Conservation (phyloP, 2,113 vertebrate species). For the Sander vitreus region DNA sequence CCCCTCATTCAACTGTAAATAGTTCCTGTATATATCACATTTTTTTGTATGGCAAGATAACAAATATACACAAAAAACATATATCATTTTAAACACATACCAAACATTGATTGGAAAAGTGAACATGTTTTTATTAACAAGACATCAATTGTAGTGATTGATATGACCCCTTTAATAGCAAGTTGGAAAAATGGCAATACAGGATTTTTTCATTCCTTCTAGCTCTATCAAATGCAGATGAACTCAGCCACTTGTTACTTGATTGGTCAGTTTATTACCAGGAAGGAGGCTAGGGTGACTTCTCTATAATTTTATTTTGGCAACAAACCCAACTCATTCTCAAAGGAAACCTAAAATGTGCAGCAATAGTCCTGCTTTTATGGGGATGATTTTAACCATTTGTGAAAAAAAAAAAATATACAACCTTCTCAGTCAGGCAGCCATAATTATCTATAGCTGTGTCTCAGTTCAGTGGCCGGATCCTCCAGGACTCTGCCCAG, state of each 20-base stretch:
- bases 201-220: not conserved
- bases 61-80: too few species aligned
- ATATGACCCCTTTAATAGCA: not conserved
- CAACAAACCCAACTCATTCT: not conserved
- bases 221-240: not conserved
- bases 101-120: not conserved
- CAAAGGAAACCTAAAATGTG: not conserved
- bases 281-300: not conserved
- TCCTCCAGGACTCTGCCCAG: not conserved
- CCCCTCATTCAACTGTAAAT: too few species aligned
- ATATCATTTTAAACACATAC: too few species aligned
- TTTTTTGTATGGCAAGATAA: too few species aligned
- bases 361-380: not conserved
- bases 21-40: too few species aligned
- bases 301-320: slow-evolving; percentile 12
- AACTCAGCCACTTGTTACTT: not conserved
- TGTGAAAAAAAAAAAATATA: not conserved
- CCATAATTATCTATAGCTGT: not conserved
- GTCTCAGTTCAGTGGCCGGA: not conserved
- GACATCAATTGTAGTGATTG: not conserved
- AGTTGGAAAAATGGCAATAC: not conserved
- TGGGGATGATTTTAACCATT: not conserved
- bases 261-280: slow-evolving; percentile 11
- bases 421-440: not conserved
- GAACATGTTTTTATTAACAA: not conserved